These are phyloP conservation scores for Tachuris rubrigastra DNA, from an alignment of 2,113 vertebrate genomes.

Conservation along the genomic window DNA sequence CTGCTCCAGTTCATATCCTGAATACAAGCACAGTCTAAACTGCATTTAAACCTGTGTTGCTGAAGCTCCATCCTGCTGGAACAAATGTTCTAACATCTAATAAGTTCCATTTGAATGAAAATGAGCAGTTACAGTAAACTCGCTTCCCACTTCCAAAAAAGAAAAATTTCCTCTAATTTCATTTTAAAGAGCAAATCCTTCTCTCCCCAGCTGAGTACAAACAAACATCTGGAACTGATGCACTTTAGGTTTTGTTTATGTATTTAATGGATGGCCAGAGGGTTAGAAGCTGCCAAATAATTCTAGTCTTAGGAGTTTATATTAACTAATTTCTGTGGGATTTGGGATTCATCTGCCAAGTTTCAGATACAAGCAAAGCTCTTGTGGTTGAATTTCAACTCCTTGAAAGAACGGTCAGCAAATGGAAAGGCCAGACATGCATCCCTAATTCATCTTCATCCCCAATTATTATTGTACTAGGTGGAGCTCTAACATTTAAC, in stretches of 20 bases:
- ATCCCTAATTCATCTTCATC: background rate
- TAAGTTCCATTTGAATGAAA: background rate
- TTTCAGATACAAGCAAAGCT: background rate
- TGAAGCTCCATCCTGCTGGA: background rate
- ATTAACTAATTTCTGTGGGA: background rate
- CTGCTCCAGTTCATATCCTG: background rate
- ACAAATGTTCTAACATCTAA: background rate
- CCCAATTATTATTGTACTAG: background rate
- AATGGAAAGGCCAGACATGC: background rate
- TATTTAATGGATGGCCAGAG: constrained; percentile 1
- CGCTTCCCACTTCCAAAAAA: background rate
- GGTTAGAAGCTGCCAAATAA: constrained; percentile 25
- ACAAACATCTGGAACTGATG: constrained; percentile 53
- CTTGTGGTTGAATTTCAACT: background rate
- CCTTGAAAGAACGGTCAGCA: background rate
- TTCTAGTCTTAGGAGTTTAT: background rate
- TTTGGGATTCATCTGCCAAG: background rate
- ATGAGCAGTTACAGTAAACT: background rate
- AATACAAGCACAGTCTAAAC: background rate
- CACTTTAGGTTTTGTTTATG: constrained; percentile 20
- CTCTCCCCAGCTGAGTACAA: background rate
- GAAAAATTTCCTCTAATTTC: constrained; percentile 26
- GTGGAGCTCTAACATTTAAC: background rate
- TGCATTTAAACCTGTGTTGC: background rate
- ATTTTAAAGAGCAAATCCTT: background rate